Base-by-base conservation (phyloP, 2,797 vertebrate species). In the Delichon dasypus region DNA sequence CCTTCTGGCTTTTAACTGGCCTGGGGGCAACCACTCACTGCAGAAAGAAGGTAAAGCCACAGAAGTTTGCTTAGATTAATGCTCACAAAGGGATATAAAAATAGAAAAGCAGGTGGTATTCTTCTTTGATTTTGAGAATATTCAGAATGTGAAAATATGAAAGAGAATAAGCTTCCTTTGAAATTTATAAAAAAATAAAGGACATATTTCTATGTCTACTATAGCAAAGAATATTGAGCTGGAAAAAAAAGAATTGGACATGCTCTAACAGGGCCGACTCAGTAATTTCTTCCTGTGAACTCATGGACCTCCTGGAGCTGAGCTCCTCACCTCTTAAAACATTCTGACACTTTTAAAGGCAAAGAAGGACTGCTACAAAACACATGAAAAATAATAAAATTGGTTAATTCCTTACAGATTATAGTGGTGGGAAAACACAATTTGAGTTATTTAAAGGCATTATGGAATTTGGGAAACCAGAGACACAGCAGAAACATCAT, bases 181-280 rank as follows among this genome's bases (percentile, higher is more conserved):
- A 92, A 95, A 95, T 93, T 88, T 94, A 91, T 90, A 84, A 85
- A 90, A 96, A 96, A 30, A 82, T 75, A 30, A 50, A 88, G 57
- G 40, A 16, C 29, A 10, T 26, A 27, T 92, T 92, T 79, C 75
- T 96, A 71, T 9, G 42, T 45, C 34, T 62, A 83, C 38, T 83
- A 36, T 45, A 82, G 40, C 16, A 72, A 61, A 76, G 64, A 88
- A 89, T 88, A 94, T 57, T 75, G 50, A 88, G 40, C 53, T 92
- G 74, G 74, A 74, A 85, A 85, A 50, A 81, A 85, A 58, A 70
- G 53, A 80, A 88, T 47, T 82, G 51, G 73, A 81, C 40, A 54
- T 93, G 89, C 44, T 94, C 64, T 91, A 85, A 95, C 75, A 88
- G 94, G 68, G 93, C 60, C 47, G 96, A 77, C 64, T 74, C 64